Percentiles rank a stretch among this genome's conserved stretches.
These are phyloP conservation scores for Phyllotreta striolata DNA, from an alignment of 2,888 invertebrate species.

Conservation along the genomic window DNA sequence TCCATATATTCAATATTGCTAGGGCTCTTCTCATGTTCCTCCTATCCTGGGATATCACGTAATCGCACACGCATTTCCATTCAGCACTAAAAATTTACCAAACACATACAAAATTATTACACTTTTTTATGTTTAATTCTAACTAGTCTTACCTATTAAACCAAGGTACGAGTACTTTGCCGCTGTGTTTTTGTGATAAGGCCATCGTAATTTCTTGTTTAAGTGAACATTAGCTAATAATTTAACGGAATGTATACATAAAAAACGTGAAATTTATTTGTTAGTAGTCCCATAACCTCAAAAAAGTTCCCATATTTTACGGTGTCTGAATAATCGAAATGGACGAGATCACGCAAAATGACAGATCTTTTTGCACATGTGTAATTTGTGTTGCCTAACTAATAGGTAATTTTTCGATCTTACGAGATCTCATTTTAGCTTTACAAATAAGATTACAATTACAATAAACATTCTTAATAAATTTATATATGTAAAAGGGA, in stretches of 20 bases:
- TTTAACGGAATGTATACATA: neutral
- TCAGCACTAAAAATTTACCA: slow-evolving; percentile 58
- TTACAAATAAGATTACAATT: too few relatives aligned
- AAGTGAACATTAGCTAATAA: neutral
- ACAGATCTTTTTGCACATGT: too few relatives aligned
- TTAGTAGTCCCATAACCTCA: neutral
- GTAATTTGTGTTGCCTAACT: too few relatives aligned
- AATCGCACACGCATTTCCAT: slow-evolving; percentile 64
- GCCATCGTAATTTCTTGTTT: slow-evolving; percentile 47
- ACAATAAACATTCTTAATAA: too few relatives aligned
- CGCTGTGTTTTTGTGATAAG: slow-evolving; percentile 54
- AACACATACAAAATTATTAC: too few relatives aligned
- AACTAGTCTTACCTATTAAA: slow-evolving; percentile 59
- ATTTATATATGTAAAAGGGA: too few relatives aligned
- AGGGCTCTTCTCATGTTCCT: slow-evolving; percentile 61
- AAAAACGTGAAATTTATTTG: neutral
- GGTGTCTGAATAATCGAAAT: too few relatives aligned
- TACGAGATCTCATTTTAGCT: too few relatives aligned
- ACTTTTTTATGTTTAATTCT: too few relatives aligned
- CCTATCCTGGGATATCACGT: slow-evolving; percentile 59
- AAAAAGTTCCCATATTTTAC: too few relatives aligned
- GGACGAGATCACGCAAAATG: too few relatives aligned
- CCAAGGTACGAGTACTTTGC: slow-evolving; percentile 59
- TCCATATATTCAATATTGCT: slow-evolving; percentile 66
- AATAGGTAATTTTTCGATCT: too few relatives aligned